phyloP scores from a whole-genome alignment of 2,888 invertebrate genomes.

The Diachrysia chrysitis region DNA sequence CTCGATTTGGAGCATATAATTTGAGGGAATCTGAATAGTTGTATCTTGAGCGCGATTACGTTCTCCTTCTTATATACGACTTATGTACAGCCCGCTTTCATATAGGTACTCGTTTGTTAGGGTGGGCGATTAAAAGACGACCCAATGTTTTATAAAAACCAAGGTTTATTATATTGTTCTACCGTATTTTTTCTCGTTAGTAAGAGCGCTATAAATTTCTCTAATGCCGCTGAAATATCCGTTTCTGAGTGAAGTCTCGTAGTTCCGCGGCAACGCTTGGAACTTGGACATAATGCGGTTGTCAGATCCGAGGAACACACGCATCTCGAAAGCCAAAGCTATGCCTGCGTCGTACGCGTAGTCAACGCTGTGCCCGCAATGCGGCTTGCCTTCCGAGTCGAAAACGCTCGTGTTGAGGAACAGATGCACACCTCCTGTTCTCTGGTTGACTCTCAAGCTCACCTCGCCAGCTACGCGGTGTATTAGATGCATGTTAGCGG shows the following conservation, averaged over 20 bases:
- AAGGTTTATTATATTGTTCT: slow-evolving; percentile 52
- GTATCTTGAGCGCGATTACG: slow-evolving; percentile 36
- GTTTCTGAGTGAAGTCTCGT: slow-evolving; percentile 70
- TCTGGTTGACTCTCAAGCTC: slow-evolving; percentile 74
- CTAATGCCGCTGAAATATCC: slow-evolving; percentile 79
- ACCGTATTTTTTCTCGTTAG: slow-evolving; percentile 67
- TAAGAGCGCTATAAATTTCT: slow-evolving; percentile 74
- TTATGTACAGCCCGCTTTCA: slow-evolving; percentile 55
- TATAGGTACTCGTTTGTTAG: slow-evolving; percentile 37
- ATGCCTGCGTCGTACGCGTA: slow-evolving; percentile 71
- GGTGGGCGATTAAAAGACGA: slow-evolving; percentile 55
- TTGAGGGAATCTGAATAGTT: slow-evolving; percentile 43
- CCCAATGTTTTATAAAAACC: slow-evolving; percentile 32
- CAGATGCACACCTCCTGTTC: slow-evolving; percentile 69
- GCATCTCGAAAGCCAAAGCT: slow-evolving; percentile 75
- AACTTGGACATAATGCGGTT: slow-evolving; percentile 73
- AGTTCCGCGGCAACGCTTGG: slow-evolving; percentile 75
- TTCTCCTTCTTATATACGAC: slow-evolving; percentile 54
- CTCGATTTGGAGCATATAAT: slow-evolving; percentile 62
- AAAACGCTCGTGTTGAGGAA: slow-evolving; percentile 75
- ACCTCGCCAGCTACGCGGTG: slow-evolving; percentile 69
- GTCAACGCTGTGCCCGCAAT: slow-evolving; percentile 83
- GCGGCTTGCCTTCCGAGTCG: slow-evolving; percentile 67
- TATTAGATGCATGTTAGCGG: slow-evolving; percentile 44
- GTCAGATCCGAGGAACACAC: slow-evolving; percentile 76